Evolutionary conservation across 23 tunicate species (phyloP).

Genomic region (Oikopleura vanhoeffeni): DNA sequence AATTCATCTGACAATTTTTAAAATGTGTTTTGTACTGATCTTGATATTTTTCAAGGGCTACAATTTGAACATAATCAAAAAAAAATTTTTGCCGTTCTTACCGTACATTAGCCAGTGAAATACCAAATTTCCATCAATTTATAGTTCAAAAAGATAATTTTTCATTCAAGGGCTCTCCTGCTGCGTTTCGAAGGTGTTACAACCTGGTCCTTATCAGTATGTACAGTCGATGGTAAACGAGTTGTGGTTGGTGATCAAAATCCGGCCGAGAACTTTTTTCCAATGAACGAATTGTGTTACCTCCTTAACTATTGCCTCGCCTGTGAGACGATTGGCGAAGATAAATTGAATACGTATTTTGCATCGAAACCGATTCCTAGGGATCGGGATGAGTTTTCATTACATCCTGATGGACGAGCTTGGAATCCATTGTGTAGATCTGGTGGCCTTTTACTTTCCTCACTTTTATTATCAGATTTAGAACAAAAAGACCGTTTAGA

Average conservation of each 20-base stretch:
- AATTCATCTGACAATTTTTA: no score
- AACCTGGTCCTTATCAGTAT: conserved; percentile 6
- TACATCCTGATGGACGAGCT: background rate
- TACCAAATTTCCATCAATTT: no score
- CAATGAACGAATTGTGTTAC: conserved; percentile 4
- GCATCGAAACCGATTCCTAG: background rate
- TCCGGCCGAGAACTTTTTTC: background rate
- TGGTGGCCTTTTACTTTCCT: background rate
- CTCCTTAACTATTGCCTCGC: conserved; percentile 1
- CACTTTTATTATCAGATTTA: background rate
- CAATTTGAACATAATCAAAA: no score
- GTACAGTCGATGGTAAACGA: conserved; percentile 2
- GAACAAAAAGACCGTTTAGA: background rate
- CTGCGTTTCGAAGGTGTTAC: background rate
- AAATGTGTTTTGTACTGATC: no score
- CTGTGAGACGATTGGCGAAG: background rate
- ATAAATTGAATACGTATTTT: background rate
- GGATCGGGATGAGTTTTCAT: background rate
- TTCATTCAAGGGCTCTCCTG: background rate
- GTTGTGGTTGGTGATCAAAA: background rate
- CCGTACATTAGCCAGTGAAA: no score
- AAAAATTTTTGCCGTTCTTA: no score
- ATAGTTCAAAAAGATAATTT: background rate
- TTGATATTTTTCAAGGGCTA: no score
- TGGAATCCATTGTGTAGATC: conserved; percentile 12